Evolutionary conservation across 2,888 invertebrate genomes (phyloP).

Genomic region (Heliconius charithonia): DNA sequence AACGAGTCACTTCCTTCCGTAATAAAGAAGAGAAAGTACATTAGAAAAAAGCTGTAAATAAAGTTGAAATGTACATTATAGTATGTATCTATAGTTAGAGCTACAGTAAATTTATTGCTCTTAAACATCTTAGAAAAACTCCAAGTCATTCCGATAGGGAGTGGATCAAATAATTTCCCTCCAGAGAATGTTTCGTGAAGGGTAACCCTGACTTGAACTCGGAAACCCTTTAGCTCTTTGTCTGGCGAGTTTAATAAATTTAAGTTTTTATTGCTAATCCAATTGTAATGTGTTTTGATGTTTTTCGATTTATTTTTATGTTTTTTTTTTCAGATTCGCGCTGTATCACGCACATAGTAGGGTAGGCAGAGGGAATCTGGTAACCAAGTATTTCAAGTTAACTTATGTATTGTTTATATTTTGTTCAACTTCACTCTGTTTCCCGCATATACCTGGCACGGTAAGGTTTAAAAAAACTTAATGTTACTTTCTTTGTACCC

Average conservation of each 20-base stretch:
- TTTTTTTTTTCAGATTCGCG: neutral
- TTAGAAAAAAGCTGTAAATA: constrained; percentile 69
- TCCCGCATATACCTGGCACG: too few species aligned
- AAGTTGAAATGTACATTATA: constrained; percentile 53
- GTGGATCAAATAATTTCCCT: constrained; percentile 73
- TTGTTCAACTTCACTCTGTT: too few species aligned
- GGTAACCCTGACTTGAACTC: constrained; percentile 1
- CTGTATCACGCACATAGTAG: too few species aligned
- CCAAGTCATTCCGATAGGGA: constrained; percentile 67
- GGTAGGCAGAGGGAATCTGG: too few species aligned
- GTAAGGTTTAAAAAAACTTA: too few species aligned
- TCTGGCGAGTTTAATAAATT: constrained; percentile 42
- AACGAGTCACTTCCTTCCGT: constrained; percentile 35
- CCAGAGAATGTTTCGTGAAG: constrained; percentile 51
- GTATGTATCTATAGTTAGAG: constrained; percentile 55
- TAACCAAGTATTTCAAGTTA: too few species aligned
- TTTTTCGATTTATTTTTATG: neutral
- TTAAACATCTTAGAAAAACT: constrained; percentile 62
- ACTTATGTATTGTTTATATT: too few species aligned
- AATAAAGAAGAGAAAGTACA: constrained; percentile 43
- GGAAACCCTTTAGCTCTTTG: constrained; percentile 41
- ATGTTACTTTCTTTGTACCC: too few species aligned
- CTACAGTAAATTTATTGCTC: constrained; percentile 75
- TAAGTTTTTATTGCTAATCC: constrained; percentile 33
- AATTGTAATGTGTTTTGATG: constrained; percentile 21